These are phyloP conservation scores for Microtus richardsoni DNA, from an alignment of 2,113 vertebrate species.

Conservation along the genomic window DNA sequence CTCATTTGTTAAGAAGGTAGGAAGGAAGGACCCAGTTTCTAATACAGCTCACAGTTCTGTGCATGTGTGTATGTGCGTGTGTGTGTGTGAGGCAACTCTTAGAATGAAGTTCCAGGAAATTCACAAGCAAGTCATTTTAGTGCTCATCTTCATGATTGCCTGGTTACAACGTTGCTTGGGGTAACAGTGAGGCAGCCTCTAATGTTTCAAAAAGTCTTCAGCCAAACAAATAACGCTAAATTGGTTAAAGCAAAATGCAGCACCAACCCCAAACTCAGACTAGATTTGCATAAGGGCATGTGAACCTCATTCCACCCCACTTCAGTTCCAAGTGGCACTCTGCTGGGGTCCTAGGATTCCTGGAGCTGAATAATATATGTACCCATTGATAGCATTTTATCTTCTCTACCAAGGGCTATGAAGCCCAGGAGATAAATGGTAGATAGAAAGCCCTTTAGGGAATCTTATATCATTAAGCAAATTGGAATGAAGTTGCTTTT, in stretches of 20 bases:
- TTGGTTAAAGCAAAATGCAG: constrained; percentile 19
- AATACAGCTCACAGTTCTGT: neutral
- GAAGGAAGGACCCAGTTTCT: neutral
- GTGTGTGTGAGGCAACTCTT: neutral
- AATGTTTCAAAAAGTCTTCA: constrained; percentile 49
- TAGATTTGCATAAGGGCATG: constrained; percentile 10
- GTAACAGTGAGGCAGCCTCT: constrained; percentile 50
- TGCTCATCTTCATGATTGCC: constrained; percentile 19
- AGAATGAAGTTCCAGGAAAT: constrained; percentile 58
- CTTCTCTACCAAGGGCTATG: neutral
- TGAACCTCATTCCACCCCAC: neutral
- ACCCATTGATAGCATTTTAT: neutral
- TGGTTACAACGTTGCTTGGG: constrained; percentile 3
- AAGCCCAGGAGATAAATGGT: neutral
- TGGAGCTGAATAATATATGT: neutral
- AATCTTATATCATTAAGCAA: neutral
- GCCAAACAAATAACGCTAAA: constrained; percentile 59
- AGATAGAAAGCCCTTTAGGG: constrained; percentile 16
- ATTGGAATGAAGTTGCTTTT: constrained; percentile 13
- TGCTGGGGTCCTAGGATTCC: neutral
- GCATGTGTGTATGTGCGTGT: too few relatives aligned
- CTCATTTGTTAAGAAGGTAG: neutral
- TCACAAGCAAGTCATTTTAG: constrained; percentile 58
- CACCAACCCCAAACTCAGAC: constrained; percentile 5
- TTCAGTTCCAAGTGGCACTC: neutral